Evolutionary conservation across 1,140 invertebrate species (phyloP).

Genomic region (Drosophila lini): DNA sequence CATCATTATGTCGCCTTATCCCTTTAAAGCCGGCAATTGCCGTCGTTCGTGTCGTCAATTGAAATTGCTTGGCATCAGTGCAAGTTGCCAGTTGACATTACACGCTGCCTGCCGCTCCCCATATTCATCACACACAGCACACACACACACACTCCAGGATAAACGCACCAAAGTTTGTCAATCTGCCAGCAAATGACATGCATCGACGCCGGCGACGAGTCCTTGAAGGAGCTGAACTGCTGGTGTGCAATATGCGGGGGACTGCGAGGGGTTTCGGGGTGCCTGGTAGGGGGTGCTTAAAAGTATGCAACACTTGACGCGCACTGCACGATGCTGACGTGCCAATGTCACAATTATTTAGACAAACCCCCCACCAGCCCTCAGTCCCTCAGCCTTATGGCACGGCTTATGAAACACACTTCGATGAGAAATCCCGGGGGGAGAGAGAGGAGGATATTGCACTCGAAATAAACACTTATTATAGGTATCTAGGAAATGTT

Average conservation of each 20-base stretch:
- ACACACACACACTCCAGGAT: constrained; percentile 22
- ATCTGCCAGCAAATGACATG: constrained; percentile 77
- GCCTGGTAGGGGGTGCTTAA: constrained; percentile 33
- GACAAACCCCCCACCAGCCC: constrained; percentile 6
- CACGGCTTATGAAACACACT: constrained; percentile 31
- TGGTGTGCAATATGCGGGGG: background rate
- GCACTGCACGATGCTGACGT: constrained; percentile 50
- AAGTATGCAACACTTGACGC: constrained; percentile 75
- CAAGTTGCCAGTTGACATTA: constrained; percentile 77
- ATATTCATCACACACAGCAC: constrained; percentile 57
- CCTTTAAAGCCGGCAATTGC: constrained; percentile 67
- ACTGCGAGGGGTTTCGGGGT: background rate
- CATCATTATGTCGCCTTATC: constrained; percentile 54
- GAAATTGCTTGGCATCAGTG: constrained; percentile 76
- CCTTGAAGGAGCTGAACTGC: constrained; percentile 21
- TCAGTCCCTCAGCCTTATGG: constrained; percentile 1
- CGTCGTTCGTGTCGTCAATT: constrained; percentile 75
- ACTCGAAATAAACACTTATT: constrained; percentile 5
- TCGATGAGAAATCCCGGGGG: constrained; percentile 9
- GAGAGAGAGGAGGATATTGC: background rate
- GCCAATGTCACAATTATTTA: constrained; percentile 82
- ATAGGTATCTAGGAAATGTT: no score
- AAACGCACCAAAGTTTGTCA: constrained; percentile 67
- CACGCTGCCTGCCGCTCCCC: constrained; percentile 55
- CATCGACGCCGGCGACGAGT: constrained; percentile 46